Evolutionary conservation across 2,888 invertebrate species (phyloP).

Genomic region (Caenorhabditis zanzibari): DNA sequence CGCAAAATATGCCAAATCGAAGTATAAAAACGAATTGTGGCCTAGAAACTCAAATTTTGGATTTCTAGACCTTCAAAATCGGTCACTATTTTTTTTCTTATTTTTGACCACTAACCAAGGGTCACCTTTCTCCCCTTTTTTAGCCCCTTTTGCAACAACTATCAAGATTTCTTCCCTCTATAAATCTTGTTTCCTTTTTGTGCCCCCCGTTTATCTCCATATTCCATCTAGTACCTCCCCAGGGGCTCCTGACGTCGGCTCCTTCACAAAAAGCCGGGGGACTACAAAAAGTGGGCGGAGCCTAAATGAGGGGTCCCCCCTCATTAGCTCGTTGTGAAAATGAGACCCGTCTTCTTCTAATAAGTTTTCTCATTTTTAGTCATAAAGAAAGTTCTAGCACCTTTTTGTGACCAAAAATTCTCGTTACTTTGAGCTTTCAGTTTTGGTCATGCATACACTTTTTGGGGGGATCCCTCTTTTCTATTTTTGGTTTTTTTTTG

Average conservation of each 20-base stretch:
- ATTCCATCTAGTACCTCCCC: constrained; percentile 2
- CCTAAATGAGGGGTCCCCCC: background rate
- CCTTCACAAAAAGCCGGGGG: background rate
- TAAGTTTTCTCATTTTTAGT: background rate
- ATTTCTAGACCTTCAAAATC: too few species aligned
- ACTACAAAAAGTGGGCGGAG: constrained; percentile 15
- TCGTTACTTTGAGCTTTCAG: constrained; percentile 18
- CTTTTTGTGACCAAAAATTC: constrained; percentile 1
- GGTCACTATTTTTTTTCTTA: too few species aligned
- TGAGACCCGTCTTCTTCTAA: background rate
- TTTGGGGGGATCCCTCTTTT: background rate
- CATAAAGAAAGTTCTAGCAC: background rate
- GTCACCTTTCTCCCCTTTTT: constrained; percentile 1
- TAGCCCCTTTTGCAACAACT: background rate
- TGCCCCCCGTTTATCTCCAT: constrained; percentile 3
- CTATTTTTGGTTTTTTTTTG: background rate
- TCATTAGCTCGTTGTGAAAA: constrained; percentile 14
- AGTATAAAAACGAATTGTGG: too few species aligned
- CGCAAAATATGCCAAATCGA: too few species aligned
- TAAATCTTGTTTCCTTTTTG: too few species aligned
- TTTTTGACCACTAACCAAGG: background rate
- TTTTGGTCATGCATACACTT: background rate
- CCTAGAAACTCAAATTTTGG: too few species aligned
- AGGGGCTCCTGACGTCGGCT: background rate
- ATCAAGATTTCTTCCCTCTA: constrained; percentile 5